Evolutionary conservation across 2,797 vertebrate genomes (phyloP).

Genomic region (Alexandromys oeconomus): DNA sequence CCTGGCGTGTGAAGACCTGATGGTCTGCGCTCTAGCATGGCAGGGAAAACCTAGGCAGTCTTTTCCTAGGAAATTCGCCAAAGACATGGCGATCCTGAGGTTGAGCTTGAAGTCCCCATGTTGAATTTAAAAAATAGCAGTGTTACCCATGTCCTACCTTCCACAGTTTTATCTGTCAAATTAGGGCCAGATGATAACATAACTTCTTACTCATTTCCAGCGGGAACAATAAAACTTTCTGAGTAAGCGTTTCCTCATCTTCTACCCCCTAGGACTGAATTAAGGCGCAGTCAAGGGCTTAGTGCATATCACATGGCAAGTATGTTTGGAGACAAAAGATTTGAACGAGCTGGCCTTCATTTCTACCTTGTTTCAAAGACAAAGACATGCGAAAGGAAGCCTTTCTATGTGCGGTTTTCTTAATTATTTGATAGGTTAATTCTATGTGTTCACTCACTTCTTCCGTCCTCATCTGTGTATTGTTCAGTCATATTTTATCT

Average conservation of each 20-base stretch:
- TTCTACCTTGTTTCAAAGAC: conserved; percentile 39
- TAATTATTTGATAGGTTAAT: conserved; percentile 31
- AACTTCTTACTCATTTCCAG: conserved; percentile 69
- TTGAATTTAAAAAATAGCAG: conserved; percentile 55
- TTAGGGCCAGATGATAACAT: conserved; percentile 52
- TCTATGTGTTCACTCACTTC: not conserved
- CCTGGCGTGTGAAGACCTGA: not conserved
- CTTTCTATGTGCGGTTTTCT: not conserved
- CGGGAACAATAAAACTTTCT: conserved; percentile 63
- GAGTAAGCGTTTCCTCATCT: conserved; percentile 44
- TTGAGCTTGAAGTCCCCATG: conserved; percentile 41
- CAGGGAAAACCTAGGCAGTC: conserved; percentile 30
- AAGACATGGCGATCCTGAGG: not conserved
- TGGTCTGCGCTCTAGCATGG: conserved; percentile 7
- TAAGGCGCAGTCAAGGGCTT: conserved; percentile 60
- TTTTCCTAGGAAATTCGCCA: conserved; percentile 42
- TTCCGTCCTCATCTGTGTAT: not conserved
- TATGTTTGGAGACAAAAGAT: conserved; percentile 61
- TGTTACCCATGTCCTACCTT: conserved; percentile 36
- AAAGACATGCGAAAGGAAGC: conserved; percentile 50
- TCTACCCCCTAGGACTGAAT: conserved; percentile 50
- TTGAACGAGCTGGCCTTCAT: conserved; percentile 21
- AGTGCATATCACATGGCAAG: conserved; percentile 64
- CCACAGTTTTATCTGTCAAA: conserved; percentile 49
- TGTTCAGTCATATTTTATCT: conserved; percentile 56